These are phyloP conservation scores for Halcyon smyrnensis DNA, from an alignment of 2,797 vertebrate species.

Conservation along the genomic window DNA sequence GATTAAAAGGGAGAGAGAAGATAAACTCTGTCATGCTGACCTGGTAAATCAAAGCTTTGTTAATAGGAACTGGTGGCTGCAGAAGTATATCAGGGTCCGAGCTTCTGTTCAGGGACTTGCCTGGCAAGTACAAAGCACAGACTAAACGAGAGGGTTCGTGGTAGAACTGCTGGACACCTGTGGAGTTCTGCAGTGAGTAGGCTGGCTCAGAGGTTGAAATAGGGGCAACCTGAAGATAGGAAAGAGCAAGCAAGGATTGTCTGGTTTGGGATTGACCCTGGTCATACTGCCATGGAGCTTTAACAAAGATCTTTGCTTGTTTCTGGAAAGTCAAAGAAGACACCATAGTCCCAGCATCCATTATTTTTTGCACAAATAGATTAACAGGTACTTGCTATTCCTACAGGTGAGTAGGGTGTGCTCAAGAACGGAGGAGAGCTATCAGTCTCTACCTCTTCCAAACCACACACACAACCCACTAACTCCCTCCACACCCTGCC, in stretches of 20 bases:
- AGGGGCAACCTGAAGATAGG: neutral
- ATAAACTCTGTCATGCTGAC: neutral
- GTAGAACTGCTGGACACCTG: neutral
- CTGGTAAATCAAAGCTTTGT: neutral
- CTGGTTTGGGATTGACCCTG: neutral
- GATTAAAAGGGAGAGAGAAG: neutral
- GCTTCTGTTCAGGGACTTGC: neutral
- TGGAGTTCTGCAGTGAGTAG: neutral
- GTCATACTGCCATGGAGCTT: neutral
- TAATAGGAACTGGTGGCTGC: neutral
- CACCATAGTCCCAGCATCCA: neutral
- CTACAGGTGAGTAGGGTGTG: accelerated
- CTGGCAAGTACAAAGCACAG: neutral
- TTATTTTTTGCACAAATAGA: neutral
- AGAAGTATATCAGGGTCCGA: neutral
- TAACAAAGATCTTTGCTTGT: neutral
- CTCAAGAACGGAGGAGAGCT: neutral
- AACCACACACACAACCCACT: neutral
- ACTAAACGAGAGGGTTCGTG: neutral
- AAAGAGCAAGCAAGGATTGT: neutral
- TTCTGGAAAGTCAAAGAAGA: neutral
- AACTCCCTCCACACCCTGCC: neutral
- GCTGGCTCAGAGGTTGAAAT: neutral
- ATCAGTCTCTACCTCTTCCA: neutral
- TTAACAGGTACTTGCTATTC: neutral